Evolutionary conservation across 2,888 invertebrate species (phyloP), one percentile per base, ranked within the genome.

Genomic region (Tipula lateralis): DNA sequence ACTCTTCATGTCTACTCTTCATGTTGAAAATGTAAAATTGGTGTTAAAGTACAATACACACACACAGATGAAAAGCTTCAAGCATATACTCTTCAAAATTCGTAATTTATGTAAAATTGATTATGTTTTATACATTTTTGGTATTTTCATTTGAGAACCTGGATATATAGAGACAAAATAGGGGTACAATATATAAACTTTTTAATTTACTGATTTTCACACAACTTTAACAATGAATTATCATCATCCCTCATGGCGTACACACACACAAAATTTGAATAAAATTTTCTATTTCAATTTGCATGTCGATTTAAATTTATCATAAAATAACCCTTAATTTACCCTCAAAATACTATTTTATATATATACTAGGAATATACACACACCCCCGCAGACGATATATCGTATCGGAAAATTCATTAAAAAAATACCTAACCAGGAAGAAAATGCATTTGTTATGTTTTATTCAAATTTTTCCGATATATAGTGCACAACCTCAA

Each of bases 191-290:
- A 66, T 1, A 50, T 24, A 66, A 24, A 66, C 24, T 66, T 66
- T 66, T 66, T 66, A 66, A 66, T 66, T 66, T 66, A 66, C 66
- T 66, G 66, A 66, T 66, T 66, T 66, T 66, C 66, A 66, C 66
- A 66, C 66, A 66, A 66, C 66, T 66, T 66, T 66, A 66, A 66
- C 66, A 66, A 66, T 66, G 24, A 66, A 66, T 66, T 66, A 66
- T 24, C 66, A 66, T 24, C 66, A 66, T 44, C 66, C 66, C 66
- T 24, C 24, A 9, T 2, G 24, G 66, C 44, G 24, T 24, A 66
- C 3, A 66, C 24, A 24, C 66, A 66, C 66, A 66, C 19, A 66
- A 66, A 66, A 66, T 50, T 50, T 66, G 24, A 66, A 50, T 50
- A 36, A 44, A 44, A 66, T 24, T 66, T 19, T 66, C 1, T 24